Conservation (phyloP, 2,797 vertebrate genomes). For the Dendrocincla tyrannina region DNA sequence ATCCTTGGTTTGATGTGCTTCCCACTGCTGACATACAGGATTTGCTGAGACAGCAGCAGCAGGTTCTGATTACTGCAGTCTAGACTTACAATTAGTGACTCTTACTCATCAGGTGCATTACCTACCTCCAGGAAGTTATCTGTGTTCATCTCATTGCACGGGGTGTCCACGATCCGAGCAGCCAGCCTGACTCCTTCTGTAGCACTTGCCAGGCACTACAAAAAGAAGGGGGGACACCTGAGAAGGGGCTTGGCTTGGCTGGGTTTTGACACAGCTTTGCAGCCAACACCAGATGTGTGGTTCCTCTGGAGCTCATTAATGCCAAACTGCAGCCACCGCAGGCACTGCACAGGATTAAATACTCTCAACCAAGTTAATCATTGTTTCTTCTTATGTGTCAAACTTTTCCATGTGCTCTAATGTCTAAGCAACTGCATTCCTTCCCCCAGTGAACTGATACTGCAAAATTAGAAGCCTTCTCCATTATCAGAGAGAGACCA, state of each 20-base stretch:
- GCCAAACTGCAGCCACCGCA: not conserved
- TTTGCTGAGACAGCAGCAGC: not conserved
- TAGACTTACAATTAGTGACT: not conserved
- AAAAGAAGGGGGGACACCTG: not conserved
- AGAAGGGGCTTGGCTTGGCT: not conserved
- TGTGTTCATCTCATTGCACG: conserved; percentile 97
- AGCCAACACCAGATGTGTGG: not conserved
- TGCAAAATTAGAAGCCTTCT: not conserved
- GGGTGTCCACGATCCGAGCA: conserved; percentile 95
- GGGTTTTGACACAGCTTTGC: not conserved
- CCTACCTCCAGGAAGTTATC: conserved; percentile 90
- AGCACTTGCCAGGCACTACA: conserved; percentile 87
- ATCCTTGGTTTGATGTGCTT: not conserved
- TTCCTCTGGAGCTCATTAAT: not conserved
- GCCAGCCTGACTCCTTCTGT: conserved; percentile 91
- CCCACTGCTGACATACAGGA: not conserved
- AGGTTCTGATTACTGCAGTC: not conserved
- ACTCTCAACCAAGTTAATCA: not conserved
- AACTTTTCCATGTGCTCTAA: not conserved
- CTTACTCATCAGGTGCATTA: not conserved
- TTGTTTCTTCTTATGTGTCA: not conserved
- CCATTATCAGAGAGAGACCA: not conserved
- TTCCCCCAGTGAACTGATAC: not conserved
- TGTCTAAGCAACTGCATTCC: not conserved
- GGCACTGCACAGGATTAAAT: not conserved